Percentiles rank a stretch among this genome's conserved stretches.
Evolutionary conservation across 2,113 vertebrate genomes (phyloP).

Genomic region (Pongo pygmaeus): DNA sequence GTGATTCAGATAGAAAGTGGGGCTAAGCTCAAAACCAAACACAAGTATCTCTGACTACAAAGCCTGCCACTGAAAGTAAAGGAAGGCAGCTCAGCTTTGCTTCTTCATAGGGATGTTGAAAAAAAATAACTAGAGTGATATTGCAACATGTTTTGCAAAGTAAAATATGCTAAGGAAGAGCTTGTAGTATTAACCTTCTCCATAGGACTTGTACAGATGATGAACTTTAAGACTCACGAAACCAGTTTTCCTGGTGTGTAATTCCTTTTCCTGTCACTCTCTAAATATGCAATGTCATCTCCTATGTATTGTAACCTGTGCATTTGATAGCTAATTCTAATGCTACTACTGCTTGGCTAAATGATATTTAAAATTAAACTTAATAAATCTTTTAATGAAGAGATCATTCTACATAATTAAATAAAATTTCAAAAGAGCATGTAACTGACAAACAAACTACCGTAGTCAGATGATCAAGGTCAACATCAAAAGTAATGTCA

Average conservation of each 20-base stretch:
- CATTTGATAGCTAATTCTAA: background rate
- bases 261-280: background rate
- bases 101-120: background rate
- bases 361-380: constrained; percentile 36
- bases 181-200: background rate
- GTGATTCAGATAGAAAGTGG: background rate
- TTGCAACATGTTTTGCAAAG: constrained; percentile 16
- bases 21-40: constrained; percentile 18
- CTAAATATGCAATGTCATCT: constrained; percentile 12
- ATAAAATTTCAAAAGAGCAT: constrained; percentile 26
- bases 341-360: background rate
- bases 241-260: constrained; percentile 44
- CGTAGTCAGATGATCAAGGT: background rate
- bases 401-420: background rate
- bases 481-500: background rate
- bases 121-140: background rate
- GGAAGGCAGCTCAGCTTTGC: background rate
- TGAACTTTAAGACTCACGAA: constrained; percentile 49
- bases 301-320: background rate
- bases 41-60: background rate
- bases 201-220: background rate
- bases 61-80: background rate
- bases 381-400: background rate
- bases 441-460: background rate
- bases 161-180: constrained; percentile 35